Evolutionary conservation across 2,888 invertebrate species (phyloP).

Genomic region (Dorcus hopei): DNA sequence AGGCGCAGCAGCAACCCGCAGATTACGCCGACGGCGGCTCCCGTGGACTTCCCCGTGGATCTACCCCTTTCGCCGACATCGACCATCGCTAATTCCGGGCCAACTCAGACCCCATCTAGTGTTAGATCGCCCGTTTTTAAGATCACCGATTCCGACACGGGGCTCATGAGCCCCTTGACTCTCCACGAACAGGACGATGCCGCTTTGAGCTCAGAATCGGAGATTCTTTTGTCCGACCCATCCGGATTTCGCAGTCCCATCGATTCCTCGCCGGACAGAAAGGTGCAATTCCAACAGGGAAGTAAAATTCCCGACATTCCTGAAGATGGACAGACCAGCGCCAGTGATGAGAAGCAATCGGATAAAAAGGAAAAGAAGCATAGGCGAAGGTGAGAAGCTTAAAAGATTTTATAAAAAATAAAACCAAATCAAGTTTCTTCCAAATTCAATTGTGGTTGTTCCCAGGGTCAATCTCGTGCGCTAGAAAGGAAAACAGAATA

Average conservation of each 20-base stretch:
- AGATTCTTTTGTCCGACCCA: conserved; percentile 48
- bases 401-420: not conserved
- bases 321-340: conserved; percentile 43
- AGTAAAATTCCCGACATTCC: conserved; percentile 37
- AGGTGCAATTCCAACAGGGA: conserved; percentile 53
- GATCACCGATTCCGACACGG: conserved; percentile 34
- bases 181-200: conserved; percentile 37
- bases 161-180: conserved; percentile 26
- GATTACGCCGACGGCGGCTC: conserved; percentile 14
- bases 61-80: conserved; percentile 33
- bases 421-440: too few relatives aligned
- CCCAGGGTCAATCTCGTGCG: too few relatives aligned
- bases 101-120: conserved; percentile 24
- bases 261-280: conserved; percentile 40
- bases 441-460: too few relatives aligned
- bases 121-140: conserved; percentile 25
- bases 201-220: conserved; percentile 43
- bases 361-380: conserved; percentile 48
- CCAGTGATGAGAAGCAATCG: conserved; percentile 38
- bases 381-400: conserved; percentile 47
- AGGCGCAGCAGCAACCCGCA: conserved; percentile 43
- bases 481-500: too few relatives aligned
- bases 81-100: conserved; percentile 13
- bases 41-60: conserved; percentile 24
- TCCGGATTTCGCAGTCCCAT: conserved; percentile 35